Conservation (phyloP, 2,888 invertebrate genomes). For the Plebejus argus region DNA sequence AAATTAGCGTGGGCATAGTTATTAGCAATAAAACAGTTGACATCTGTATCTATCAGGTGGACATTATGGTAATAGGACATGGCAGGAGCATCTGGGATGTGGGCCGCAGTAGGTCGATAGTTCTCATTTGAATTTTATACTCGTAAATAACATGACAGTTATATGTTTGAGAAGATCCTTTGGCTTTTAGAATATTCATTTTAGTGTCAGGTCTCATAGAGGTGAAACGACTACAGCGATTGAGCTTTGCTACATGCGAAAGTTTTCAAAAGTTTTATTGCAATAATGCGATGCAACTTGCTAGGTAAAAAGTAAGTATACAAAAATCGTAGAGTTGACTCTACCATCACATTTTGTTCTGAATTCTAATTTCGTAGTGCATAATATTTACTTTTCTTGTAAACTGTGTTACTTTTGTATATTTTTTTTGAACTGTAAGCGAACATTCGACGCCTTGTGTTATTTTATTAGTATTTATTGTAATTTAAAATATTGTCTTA, state of each 20-base stretch:
- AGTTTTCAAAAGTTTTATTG: too few relatives aligned
- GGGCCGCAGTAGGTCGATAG: conserved; percentile 5
- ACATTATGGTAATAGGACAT: conserved; percentile 10
- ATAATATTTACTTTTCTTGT: too few relatives aligned
- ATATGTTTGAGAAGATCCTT: background rate
- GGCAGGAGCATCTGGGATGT: conserved; percentile 7
- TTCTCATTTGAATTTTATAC: conserved; percentile 8
- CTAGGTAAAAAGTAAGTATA: background rate
- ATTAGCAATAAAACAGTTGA: conserved; percentile 18
- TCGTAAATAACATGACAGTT: conserved; percentile 8
- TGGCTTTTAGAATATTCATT: background rate
- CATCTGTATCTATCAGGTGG: conserved; percentile 3
- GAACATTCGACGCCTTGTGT: too few relatives aligned
- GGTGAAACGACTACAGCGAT: background rate
- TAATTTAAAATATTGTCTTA: too few relatives aligned
- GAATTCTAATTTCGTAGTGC: too few relatives aligned
- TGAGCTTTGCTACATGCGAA: background rate
- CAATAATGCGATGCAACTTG: background rate
- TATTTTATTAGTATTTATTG: too few relatives aligned
- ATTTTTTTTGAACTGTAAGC: too few relatives aligned
- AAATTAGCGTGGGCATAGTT: conserved; percentile 21
- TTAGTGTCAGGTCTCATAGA: background rate
- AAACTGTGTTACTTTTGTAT: too few relatives aligned
- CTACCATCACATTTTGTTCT: too few relatives aligned
- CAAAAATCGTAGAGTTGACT: too few relatives aligned